Conservation (phyloP, 2,888 invertebrate genomes). For the Thelaira solivaga region DNA sequence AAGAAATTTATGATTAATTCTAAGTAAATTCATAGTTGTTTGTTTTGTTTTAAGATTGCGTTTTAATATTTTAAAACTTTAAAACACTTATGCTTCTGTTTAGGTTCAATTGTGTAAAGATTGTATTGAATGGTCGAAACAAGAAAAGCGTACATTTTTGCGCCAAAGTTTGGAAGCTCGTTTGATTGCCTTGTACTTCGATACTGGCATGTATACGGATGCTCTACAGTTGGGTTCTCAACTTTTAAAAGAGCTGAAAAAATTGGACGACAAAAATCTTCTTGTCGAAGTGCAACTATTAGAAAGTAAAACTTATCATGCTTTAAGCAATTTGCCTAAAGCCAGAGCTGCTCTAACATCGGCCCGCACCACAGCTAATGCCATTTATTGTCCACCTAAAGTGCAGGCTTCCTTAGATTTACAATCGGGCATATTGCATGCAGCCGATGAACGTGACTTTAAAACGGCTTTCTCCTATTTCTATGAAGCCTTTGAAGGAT, state of each 20-base stretch:
- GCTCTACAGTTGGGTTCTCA: slow-evolving; percentile 90
- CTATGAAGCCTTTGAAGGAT: slow-evolving; percentile 99
- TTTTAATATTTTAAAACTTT: too few species aligned
- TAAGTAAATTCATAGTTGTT: too few species aligned
- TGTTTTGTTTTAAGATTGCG: too few species aligned
- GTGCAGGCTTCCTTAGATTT: slow-evolving; percentile 98
- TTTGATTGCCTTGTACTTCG: slow-evolving; percentile 95
- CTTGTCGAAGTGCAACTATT: slow-evolving; percentile 98
- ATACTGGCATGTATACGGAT: slow-evolving; percentile 92
- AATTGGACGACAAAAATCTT: slow-evolving; percentile 98
- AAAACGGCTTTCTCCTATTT: slow-evolving; percentile 99
- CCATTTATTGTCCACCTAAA: slow-evolving; percentile 99
- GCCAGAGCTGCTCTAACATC: slow-evolving; percentile 97
- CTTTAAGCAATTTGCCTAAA: slow-evolving; percentile 96
- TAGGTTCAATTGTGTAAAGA: slow-evolving; percentile 92
- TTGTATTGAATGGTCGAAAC: slow-evolving; percentile 99
- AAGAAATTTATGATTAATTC: too few species aligned
- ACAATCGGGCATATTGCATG: slow-evolving; percentile 98
- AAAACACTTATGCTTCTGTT: background rate
- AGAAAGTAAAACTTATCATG: slow-evolving; percentile 99
- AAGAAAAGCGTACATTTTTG: slow-evolving; percentile 97
- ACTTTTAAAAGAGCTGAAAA: slow-evolving; percentile 96
- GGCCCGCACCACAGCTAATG: slow-evolving; percentile 99
- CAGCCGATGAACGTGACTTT: slow-evolving; percentile 99
- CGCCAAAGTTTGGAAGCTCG: slow-evolving; percentile 97